Evolutionary conservation across 2,113 vertebrate species (phyloP), one percentile per base, ranked within the genome.

Genomic region (Urocitellus parryii): DNA sequence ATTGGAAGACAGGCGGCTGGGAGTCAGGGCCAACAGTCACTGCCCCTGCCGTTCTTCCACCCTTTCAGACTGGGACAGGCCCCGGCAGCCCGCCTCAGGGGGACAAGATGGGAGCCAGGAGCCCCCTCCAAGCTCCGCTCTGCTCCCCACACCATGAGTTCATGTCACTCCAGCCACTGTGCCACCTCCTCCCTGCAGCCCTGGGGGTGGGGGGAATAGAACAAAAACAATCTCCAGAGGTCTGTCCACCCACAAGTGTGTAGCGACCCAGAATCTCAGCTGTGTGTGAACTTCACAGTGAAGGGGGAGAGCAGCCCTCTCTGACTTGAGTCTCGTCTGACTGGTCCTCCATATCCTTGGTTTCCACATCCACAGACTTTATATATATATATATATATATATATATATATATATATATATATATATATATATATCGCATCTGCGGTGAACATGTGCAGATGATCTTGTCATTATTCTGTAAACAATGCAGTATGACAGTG

Each of bases 71-170:
- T 9, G 63, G 22, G 51, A 2, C 20, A 9, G 17, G 48, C 16
- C 10, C 9, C 39, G n/a, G n/a, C n/a, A n/a, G n/a, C n/a, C n/a
- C n/a, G n/a, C n/a, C n/a, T n/a, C n/a, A 5, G 67, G 65, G 17
- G 77, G 4, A 29, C 25, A 4, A 48, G 56, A 39, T 2, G 2
- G n/a, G 29, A 65, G 42, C 39, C 39, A 14, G 25, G 18, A 72
- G 8, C 16, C 12, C 18, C 42, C 27, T 5, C 42, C 17, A n/a
- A 72, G 34, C 16, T 67, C 86, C 6, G 18, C 29, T 61, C 58
- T 48, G 58, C 65, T 22, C 8, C 51, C 61, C 8, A 3, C 16
- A 7, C 7, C 0, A 0, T 27, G 65, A 72, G 61, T 14, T 63
- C 39, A 53, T 29, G 17, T 65, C 51, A 16, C 2, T 16, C 9